These are phyloP conservation scores for Orchestes rusci DNA, from an alignment of 2,888 invertebrate species.

Conservation along the genomic window DNA sequence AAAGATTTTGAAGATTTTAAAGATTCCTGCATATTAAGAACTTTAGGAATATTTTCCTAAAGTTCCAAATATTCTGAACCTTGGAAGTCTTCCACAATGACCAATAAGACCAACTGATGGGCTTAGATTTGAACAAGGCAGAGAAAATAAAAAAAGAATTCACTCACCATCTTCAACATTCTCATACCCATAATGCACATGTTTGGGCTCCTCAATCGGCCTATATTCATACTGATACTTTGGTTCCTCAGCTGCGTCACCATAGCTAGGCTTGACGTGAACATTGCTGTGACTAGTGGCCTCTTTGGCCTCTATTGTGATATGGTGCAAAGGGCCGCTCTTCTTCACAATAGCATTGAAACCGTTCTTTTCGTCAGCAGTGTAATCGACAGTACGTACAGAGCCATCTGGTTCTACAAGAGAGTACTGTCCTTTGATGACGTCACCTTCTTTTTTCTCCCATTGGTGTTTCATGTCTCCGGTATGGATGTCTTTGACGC, in stretches of 20 bases:
- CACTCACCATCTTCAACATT: slow-evolving; percentile 9
- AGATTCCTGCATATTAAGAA: too few relatives aligned
- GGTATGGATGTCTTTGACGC: slow-evolving; percentile 53
- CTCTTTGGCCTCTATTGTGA: slow-evolving; percentile 25
- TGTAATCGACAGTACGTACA: slow-evolving; percentile 54
- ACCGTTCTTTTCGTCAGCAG: slow-evolving; percentile 51
- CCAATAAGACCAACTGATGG: too few relatives aligned
- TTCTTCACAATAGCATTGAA: slow-evolving; percentile 54
- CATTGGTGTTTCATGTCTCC: slow-evolving; percentile 57
- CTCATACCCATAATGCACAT: too few relatives aligned
- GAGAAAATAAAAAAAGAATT: neutral
- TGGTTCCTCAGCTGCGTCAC: slow-evolving; percentile 7
- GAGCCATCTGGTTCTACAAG: slow-evolving; percentile 61
- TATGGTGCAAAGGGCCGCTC: slow-evolving; percentile 44
- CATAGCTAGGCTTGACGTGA: slow-evolving; percentile 1
- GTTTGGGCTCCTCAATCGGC: too few relatives aligned
- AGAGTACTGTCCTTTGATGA: slow-evolving; percentile 59
- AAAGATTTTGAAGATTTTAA: too few relatives aligned
- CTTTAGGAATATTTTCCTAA: too few relatives aligned
- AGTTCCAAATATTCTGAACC: too few relatives aligned
- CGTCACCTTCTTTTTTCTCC: slow-evolving; percentile 56
- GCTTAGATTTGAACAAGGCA: too few relatives aligned
- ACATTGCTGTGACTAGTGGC: slow-evolving; percentile 32
- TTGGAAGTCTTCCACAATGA: too few relatives aligned
- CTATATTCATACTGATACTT: slow-evolving; percentile 10